Evolutionary conservation across 2,888 invertebrate species (phyloP).

Genomic region (Quadroppia sp.): DNA sequence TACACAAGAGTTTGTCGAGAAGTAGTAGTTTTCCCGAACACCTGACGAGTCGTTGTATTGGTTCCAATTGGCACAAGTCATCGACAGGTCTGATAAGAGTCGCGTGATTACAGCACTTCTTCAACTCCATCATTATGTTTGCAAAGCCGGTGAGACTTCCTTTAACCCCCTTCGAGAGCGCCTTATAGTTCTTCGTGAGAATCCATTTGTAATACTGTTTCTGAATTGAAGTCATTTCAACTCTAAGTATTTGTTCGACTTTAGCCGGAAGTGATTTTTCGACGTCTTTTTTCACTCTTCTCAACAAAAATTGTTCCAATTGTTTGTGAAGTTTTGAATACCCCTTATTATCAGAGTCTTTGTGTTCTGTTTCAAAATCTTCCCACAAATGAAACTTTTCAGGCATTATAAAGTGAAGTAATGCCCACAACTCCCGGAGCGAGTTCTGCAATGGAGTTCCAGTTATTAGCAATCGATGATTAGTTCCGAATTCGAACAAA

Average conservation of each 20-base stretch:
- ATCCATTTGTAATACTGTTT: conserved; percentile 99
- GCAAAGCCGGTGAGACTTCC: conserved; percentile 89
- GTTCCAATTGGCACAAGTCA: not conserved
- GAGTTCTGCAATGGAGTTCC: conserved; percentile 99
- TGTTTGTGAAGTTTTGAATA: no score
- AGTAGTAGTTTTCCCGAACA: conserved; percentile 79
- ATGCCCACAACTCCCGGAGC: no score
- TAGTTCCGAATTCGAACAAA: conserved; percentile 82
- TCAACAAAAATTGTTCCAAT: no score
- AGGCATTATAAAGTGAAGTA: no score
- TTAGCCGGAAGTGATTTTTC: no score
- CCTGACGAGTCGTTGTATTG: not conserved
- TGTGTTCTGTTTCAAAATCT: no score
- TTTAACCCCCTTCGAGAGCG: conserved; percentile 87
- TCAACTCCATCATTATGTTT: conserved; percentile 99
- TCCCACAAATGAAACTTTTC: no score
- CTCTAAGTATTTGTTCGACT: no score
- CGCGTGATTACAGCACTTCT: conserved; percentile 99
- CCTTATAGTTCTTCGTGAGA: conserved; percentile 94
- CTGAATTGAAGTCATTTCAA: no score
- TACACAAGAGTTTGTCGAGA: conserved; percentile 84
- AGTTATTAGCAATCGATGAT: conserved; percentile 89
- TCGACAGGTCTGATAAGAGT: conserved; percentile 95
- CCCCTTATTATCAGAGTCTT: no score
- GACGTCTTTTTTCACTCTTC: no score